Evolutionary conservation across 2,113 vertebrate genomes (phyloP), one percentile per base, ranked within the genome.

Genomic region (Numida meleagris): DNA sequence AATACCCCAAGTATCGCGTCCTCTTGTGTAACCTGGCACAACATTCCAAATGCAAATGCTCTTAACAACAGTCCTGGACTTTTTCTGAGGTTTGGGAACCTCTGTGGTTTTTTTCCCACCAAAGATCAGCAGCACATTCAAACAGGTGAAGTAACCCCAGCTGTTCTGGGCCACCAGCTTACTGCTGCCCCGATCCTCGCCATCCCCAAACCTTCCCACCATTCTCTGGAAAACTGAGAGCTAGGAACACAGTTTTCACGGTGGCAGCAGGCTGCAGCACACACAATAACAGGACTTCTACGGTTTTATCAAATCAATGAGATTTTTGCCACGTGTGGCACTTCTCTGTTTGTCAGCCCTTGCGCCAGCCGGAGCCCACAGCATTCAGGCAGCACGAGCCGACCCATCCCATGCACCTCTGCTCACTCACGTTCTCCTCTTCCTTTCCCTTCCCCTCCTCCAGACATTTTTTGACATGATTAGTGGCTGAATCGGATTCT

Each of bases 401-500:
- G 45, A 51, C 80, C 79, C 6, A 0, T 48, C 19, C 27, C 61
- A 46, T 2, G 2, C 85, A 81, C 21, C 45, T 50, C 73, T 36
- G 1, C 89, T 65, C 6, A 0, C 73, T 90, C 88, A 48, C 1
- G 10, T n/a, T 74, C 70, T 58, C 53, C 71, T 79, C 53, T 58
- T 88, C 86, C 75, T 83, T 82, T 46, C n/a, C 25, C 84, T 68
- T 67, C 83, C 88, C 90, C 93, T 96, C 96, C 95, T 90, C 92
- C 90, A 93, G 83, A 95, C 93, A 94, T 97, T 96, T 91, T 88
- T 94, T 92, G 96, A 95, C 93, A 86, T 94, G 83, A 89, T 90
- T 81, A 93, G 95, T 93, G 89, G 90, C 80, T 94, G 51, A 78
- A 96, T 88, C 93, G 15, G 78, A 90, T 94, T 79, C 72, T 92